A percentile compares a stretch with the other conserved stretches of the same genome.
phyloP scores from a whole-genome alignment of 2,797 vertebrate genomes.

The Ptychadena robeensis region DNA sequence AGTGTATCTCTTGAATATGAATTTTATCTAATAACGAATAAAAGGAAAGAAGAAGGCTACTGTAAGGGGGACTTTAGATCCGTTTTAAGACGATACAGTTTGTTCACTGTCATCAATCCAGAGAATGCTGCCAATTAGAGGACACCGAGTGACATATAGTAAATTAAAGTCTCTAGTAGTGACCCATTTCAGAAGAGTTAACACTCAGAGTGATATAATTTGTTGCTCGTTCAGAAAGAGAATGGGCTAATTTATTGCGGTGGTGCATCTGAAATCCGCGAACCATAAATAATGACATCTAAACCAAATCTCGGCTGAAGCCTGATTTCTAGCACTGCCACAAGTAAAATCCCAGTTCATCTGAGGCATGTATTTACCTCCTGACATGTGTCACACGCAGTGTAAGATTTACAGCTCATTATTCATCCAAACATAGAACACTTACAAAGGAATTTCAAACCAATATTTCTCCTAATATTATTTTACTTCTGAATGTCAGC shows the following conservation, averaged over 20 bases:
- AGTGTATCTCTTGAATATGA: too few relatives aligned
- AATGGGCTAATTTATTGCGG: slow-evolving; percentile 11
- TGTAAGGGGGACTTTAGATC: too few relatives aligned
- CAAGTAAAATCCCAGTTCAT: slow-evolving; percentile 19
- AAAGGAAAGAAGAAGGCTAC: too few relatives aligned
- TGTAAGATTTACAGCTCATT: background rate
- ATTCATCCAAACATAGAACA: background rate
- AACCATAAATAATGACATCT: slow-evolving; percentile 27
- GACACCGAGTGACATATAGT: slow-evolving; percentile 19
- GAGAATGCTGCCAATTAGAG: slow-evolving; percentile 35
- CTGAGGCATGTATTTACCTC: background rate
- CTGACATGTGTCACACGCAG: background rate
- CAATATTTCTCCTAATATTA: background rate
- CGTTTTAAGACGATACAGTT: background rate
- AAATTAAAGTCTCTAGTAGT: slow-evolving; percentile 13
- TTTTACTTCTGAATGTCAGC: background rate
- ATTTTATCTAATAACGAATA: too few relatives aligned
- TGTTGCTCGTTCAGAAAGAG: slow-evolving; percentile 4
- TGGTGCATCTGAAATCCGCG: background rate
- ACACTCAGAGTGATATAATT: slow-evolving; percentile 19
- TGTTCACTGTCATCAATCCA: slow-evolving; percentile 12
- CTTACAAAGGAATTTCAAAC: background rate
- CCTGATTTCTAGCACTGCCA: slow-evolving; percentile 14
- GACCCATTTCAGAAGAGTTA: slow-evolving; percentile 10
- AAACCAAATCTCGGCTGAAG: background rate